Base-by-base conservation (phyloP, 2,113 vertebrate genomes). In the Muscicapa adusta region DNA sequence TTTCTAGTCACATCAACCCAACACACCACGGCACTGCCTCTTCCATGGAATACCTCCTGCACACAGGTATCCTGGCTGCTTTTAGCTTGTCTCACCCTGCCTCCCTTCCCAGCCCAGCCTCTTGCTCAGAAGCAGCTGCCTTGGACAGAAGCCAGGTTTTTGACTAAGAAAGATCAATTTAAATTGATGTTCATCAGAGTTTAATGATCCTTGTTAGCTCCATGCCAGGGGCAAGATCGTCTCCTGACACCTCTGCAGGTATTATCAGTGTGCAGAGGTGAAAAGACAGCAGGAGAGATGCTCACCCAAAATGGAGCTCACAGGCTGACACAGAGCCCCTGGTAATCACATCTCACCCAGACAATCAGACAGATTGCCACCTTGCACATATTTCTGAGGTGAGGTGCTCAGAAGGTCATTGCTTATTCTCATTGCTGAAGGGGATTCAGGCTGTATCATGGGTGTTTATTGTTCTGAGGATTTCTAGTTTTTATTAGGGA, bases 131-230 rank as follows among this genome's bases (percentile, higher is more conserved):
- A 72, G 36, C 1, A 0, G 45, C 65, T 68, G 61, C 90, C 88
- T 83, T 80, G 88, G 75, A 23, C 26, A 54, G 51, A 2, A 80
- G 71, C 79, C 96, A 93, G 36, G 6, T 28, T 86, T 94, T 84
- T 85, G 67, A 36, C 88, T 86, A 58, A 54, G 54, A 43, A 89
- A 60, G 53, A 95, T 96, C 71, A 12, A 85, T 95, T 93, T 91
- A 80, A 93, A 93, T 62, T 67, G 72, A 51, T 93, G 60, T 88
- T 96, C 92, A 95, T 96, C 85, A 83, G 75, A 53, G 82, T 70
- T 95, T 95, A 96, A 95, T 90, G 94, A 93, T 88, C 83, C 92
- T 92, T 90, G 85, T 94, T 93, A 95, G 91, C 60, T 54, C 63
- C 29, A 29, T 0, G 72, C 95, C 63, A 14, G 75, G 85, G 88